Conservation (phyloP, 2,888 invertebrate genomes). For the Limnephilus lunatus region DNA sequence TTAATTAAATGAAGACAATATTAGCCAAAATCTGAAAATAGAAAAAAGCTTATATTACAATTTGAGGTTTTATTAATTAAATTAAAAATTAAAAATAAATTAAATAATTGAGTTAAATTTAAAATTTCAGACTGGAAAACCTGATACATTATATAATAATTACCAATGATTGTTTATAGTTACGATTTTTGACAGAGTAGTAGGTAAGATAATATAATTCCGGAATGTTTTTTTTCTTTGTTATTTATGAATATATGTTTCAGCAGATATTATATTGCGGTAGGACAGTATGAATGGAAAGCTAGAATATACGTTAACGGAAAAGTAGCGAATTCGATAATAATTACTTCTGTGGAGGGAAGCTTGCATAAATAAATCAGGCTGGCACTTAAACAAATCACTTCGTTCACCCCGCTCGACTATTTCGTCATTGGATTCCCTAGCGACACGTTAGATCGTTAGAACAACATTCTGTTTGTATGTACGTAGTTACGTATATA, state of each 20-base stretch:
- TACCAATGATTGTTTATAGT: too few relatives aligned
- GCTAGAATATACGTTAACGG: background rate
- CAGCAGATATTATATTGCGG: background rate
- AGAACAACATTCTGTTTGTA: slow-evolving; percentile 36
- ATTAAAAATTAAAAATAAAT: too few relatives aligned
- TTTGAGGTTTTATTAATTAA: too few relatives aligned
- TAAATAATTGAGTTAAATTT: too few relatives aligned
- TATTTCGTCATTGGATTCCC: slow-evolving; percentile 56
- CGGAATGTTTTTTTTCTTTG: background rate
- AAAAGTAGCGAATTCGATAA: background rate
- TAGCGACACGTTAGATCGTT: slow-evolving; percentile 59
- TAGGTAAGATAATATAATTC: too few relatives aligned
- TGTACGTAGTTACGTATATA: background rate
- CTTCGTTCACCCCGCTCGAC: slow-evolving; percentile 59
- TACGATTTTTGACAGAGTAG: too few relatives aligned
- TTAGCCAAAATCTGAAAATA: too few relatives aligned
- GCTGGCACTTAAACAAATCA: slow-evolving; percentile 63
- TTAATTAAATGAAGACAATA: too few relatives aligned
- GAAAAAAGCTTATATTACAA: too few relatives aligned
- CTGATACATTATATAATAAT: too few relatives aligned
- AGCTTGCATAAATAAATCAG: slow-evolving; percentile 48
- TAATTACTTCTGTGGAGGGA: background rate
- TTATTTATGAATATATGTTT: background rate
- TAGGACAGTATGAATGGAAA: background rate
- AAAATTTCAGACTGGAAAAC: too few relatives aligned